These are phyloP conservation scores for Leucozona laternaria DNA, from an alignment of 2,888 invertebrate species.

Conservation along the genomic window DNA sequence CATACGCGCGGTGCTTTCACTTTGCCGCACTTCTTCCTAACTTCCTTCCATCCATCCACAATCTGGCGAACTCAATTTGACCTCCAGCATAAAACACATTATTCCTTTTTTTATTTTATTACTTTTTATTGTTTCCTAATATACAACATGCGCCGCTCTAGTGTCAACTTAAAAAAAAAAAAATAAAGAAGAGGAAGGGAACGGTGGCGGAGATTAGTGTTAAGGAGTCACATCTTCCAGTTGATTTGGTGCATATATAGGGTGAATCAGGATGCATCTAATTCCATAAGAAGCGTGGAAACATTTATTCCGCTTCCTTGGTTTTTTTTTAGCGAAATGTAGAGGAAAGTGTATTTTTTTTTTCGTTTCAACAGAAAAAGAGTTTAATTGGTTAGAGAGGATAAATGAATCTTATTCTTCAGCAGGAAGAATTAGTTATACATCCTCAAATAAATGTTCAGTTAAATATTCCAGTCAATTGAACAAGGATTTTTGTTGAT, in stretches of 20 bases:
- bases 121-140: conserved; percentile 64
- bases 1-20: conserved; percentile 45
- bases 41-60: neutral
- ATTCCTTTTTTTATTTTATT: conserved; percentile 64
- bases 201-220: neutral
- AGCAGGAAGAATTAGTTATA: neutral
- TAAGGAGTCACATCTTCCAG: conserved; percentile 68
- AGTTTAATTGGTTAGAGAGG: conserved; percentile 64
- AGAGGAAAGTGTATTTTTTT: conserved; percentile 3
- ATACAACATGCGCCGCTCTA: neutral
- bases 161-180: conserved; percentile 26
- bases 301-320: conserved; percentile 42
- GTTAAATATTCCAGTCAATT: conserved; percentile 63
- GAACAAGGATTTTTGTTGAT: conserved; percentile 17
- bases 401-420: neutral
- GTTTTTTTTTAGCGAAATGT: conserved; percentile 24
- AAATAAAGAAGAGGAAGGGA: conserved; percentile 1
- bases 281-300: conserved; percentile 23
- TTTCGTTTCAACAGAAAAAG: conserved; percentile 44
- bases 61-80: conserved; percentile 37
- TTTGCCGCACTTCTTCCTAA: conserved; percentile 6
- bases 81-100: conserved; percentile 58
- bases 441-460: neutral
- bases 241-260: conserved; percentile 57
- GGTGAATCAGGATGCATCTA: conserved; percentile 19